A percentile compares a stretch with the other conserved stretches of the same genome.
phyloP scores from a whole-genome alignment of 2,888 invertebrate species.

The Rugalucina vietnamica region DNA sequence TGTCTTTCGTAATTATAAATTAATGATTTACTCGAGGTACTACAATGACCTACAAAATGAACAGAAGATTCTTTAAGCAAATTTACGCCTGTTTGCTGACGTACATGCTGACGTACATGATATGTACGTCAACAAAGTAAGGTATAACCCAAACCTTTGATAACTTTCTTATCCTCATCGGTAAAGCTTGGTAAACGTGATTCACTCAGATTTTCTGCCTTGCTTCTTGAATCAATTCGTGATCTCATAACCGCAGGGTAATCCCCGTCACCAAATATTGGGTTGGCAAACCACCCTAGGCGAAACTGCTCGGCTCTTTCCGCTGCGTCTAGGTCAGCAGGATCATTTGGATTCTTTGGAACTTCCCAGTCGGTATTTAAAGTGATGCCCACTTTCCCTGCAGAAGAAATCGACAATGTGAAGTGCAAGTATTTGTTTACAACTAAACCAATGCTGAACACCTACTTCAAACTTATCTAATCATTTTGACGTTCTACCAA shows the following conservation, averaged over 20 bases:
- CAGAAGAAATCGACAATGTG: slow-evolving; percentile 9
- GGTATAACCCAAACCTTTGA: slow-evolving; percentile 67
- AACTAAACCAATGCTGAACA: too few relatives aligned
- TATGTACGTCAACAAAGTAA: neutral
- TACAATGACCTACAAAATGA: neutral
- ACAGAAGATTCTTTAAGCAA: too few relatives aligned
- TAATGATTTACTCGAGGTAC: neutral
- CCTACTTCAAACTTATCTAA: too few relatives aligned
- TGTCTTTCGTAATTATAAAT: too few relatives aligned
- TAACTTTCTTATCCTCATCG: slow-evolving; percentile 70
- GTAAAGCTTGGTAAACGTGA: slow-evolving; percentile 76
- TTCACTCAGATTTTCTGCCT: slow-evolving; percentile 32
- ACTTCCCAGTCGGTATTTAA: slow-evolving; percentile 65
- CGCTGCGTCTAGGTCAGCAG: slow-evolving; percentile 61
- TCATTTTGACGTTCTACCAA: too few relatives aligned
- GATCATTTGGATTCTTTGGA: slow-evolving; percentile 50
- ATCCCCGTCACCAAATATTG: slow-evolving; percentile 84
- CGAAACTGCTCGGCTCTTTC: slow-evolving; percentile 60
- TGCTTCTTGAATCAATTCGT: slow-evolving; percentile 58
- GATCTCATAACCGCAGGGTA: slow-evolving; percentile 80
- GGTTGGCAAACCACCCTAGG: slow-evolving; percentile 76
- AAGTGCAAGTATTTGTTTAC: too few relatives aligned
- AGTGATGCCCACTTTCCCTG: slow-evolving; percentile 73
- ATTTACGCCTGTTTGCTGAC: too few relatives aligned
- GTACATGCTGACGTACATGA: too few relatives aligned